Evolutionary conservation across 1,140 invertebrate species (phyloP).

Genomic region (Aethina tumida): DNA sequence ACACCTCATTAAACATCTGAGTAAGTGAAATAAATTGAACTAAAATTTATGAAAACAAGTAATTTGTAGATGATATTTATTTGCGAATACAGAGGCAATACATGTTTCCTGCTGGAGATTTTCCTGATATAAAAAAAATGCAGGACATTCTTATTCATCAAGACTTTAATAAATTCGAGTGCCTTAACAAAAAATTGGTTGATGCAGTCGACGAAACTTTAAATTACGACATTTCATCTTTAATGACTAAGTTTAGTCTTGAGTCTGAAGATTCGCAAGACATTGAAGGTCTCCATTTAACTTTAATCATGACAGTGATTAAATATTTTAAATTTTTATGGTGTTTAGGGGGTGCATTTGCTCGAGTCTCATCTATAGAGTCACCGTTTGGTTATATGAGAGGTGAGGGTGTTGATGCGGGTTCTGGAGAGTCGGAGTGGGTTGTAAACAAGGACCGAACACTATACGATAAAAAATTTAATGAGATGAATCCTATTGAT

Average conservation of each 20-base stretch:
- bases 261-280: too few relatives aligned
- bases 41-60: too few relatives aligned
- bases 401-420: slow-evolving; percentile 94
- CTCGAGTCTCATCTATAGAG: slow-evolving; percentile 69
- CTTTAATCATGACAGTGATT: too few relatives aligned
- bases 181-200: slow-evolving; percentile 55
- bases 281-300: too few relatives aligned
- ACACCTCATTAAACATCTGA: slow-evolving; percentile 72
- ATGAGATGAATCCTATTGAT: slow-evolving; percentile 73
- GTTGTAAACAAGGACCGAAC: slow-evolving; percentile 83
- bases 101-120: slow-evolving; percentile 65
- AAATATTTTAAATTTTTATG: too few relatives aligned
- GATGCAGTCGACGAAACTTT: slow-evolving; percentile 69
- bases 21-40: too few relatives aligned
- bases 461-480: slow-evolving; percentile 81
- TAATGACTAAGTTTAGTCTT: slow-evolving; percentile 61
- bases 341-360: slow-evolving; percentile 82
- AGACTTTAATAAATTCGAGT: slow-evolving; percentile 69
- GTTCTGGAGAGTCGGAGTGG: slow-evolving; percentile 92
- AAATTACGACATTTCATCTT: slow-evolving; percentile 58
- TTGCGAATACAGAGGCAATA: slow-evolving; percentile 57
- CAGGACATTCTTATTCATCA: slow-evolving; percentile 59
- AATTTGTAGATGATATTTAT: slow-evolving; percentile 59
- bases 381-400: slow-evolving; percentile 93
- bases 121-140: slow-evolving; percentile 72